These are phyloP conservation scores for Zaprionus inermis DNA, from an alignment of 1,140 invertebrate species.

Conservation along the genomic window DNA sequence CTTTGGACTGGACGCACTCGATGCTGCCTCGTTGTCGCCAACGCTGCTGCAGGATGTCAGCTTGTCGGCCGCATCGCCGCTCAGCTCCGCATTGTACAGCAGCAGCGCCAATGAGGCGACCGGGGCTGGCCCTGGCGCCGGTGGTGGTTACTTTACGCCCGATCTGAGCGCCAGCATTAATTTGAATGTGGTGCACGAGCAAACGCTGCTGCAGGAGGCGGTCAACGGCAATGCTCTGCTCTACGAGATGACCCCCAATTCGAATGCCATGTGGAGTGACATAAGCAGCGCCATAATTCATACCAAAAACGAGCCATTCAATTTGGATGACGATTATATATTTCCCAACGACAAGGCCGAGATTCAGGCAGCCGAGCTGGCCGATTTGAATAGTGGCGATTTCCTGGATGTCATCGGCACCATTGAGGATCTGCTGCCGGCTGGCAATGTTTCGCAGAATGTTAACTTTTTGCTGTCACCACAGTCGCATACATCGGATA, in stretches of 20 bases:
- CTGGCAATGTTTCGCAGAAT: constrained; percentile 82
- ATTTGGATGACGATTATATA: constrained; percentile 94
- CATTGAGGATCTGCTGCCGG: constrained; percentile 92
- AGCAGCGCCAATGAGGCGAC: constrained; percentile 47
- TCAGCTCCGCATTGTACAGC: constrained; percentile 56
- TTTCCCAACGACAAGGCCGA: constrained; percentile 95
- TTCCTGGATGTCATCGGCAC: constrained; percentile 90
- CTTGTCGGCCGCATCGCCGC: constrained; percentile 65
- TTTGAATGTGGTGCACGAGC: constrained; percentile 56
- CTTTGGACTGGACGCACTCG: constrained; percentile 74
- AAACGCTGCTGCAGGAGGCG: constrained; percentile 55
- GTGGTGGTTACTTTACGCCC: constrained; percentile 46
- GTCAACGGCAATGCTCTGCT: constrained; percentile 51
- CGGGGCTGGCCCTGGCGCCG: constrained; percentile 12
- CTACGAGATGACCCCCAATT: constrained; percentile 73
- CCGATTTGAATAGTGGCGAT: constrained; percentile 93
- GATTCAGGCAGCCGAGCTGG: constrained; percentile 92
- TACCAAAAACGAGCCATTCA: constrained; percentile 87
- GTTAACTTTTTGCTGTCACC: constrained; percentile 84
- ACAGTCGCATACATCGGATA: constrained; percentile 66
- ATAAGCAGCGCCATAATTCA: constrained; percentile 80
- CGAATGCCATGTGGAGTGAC: constrained; percentile 83
- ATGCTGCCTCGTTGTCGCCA: constrained; percentile 77
- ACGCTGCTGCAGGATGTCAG: constrained; percentile 79
- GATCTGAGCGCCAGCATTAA: constrained; percentile 61